phyloP scores from a whole-genome alignment of 2,113 vertebrate genomes.

The Piaya cayana region DNA sequence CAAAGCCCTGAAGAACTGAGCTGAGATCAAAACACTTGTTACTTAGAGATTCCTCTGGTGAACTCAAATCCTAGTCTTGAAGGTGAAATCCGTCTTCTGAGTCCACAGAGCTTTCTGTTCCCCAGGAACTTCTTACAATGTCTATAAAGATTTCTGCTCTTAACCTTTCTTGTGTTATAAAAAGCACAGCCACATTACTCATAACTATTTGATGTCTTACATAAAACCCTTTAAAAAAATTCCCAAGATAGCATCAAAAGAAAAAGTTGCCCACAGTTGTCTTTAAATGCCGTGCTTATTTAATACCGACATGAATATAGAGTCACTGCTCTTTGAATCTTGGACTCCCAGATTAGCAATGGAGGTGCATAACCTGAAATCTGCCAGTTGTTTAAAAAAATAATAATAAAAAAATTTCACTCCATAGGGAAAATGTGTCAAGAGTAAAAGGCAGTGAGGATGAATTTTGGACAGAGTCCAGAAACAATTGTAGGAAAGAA shows the following conservation, averaged over 20 bases:
- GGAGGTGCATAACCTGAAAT: conserved; percentile 55
- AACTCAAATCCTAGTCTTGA: conserved; percentile 73
- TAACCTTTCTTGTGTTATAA: conserved; percentile 82
- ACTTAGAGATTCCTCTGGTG: conserved; percentile 66
- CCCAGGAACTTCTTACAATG: conserved; percentile 73
- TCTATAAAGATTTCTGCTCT: conserved; percentile 80
- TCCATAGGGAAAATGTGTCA: conserved; percentile 71
- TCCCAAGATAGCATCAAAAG: conserved; percentile 78
- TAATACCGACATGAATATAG: conserved; percentile 73
- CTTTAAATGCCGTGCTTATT: conserved; percentile 76
- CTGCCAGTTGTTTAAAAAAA: conserved; percentile 55
- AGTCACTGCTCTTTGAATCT: conserved; percentile 60
- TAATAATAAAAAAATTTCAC: not conserved
- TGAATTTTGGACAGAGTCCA: conserved; percentile 74
- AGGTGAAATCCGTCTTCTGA: conserved; percentile 75
- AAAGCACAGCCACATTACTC: conserved; percentile 76
- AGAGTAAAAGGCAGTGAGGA: conserved; percentile 58
- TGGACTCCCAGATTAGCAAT: not conserved
- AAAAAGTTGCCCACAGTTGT: conserved; percentile 66
- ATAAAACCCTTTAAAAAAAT: conserved; percentile 76
- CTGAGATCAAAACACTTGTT: conserved; percentile 42
- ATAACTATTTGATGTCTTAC: conserved; percentile 80
- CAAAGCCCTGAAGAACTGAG: conserved; percentile 40
- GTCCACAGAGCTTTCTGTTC: conserved; percentile 72
- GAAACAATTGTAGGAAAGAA: conserved; percentile 57